These are phyloP conservation scores for Echinometra lucunter DNA, from an alignment of 53 echinoderm and acorn worm genomes.

Conservation along the genomic window DNA sequence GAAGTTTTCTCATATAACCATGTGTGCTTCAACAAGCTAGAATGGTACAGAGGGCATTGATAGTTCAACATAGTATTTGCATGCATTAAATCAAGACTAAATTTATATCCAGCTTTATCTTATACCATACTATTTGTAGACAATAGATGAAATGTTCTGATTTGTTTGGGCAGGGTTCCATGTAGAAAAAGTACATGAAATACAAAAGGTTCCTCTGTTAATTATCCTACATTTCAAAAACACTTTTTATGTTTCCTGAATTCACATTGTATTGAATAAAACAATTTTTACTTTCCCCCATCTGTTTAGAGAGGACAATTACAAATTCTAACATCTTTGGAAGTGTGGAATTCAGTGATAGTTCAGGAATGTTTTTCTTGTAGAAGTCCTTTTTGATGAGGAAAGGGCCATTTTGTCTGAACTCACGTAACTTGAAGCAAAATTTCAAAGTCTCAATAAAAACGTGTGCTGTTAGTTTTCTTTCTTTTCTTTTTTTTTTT, in stretches of 20 bases:
- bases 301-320: background rate
- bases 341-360: background rate
- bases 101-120: background rate
- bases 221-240: background rate
- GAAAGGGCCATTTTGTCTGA: background rate
- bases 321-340: background rate
- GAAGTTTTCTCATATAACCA: background rate
- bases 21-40: background rate
- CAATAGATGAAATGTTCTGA: background rate
- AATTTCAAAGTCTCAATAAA: background rate
- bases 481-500: too few species aligned
- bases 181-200: background rate
- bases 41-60: background rate
- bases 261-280: background rate
- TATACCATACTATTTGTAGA: background rate
- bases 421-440: background rate
- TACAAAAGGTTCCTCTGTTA: background rate
- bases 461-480: background rate
- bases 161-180: background rate
- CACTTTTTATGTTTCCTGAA: background rate
- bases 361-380: background rate
- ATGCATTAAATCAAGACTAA: background rate
- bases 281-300: background rate
- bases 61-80: background rate
- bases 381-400: background rate